phyloP scores from a whole-genome alignment of 2,113 vertebrate species.

The Theristicus caerulescens region DNA sequence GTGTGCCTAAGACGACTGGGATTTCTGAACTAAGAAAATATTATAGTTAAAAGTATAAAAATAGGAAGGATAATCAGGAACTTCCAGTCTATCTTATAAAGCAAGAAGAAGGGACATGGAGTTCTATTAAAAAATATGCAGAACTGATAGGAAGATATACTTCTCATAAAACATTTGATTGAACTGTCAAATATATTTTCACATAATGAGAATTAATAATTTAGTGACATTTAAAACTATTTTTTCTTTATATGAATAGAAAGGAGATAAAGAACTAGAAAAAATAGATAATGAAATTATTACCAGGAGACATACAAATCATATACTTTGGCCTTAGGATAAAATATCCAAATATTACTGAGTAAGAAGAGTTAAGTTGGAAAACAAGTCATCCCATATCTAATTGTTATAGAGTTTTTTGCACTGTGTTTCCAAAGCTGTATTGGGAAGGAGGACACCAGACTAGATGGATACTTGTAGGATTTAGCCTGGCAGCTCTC shows the following conservation, averaged over 20 bases:
- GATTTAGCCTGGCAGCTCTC: background rate
- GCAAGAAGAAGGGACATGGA: background rate
- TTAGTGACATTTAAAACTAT: background rate
- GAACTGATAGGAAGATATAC: background rate
- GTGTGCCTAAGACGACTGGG: background rate
- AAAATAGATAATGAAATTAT: background rate
- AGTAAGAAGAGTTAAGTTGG: background rate
- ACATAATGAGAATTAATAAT: background rate
- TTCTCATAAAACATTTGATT: background rate
- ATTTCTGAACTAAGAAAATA: background rate
- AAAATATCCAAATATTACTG: background rate
- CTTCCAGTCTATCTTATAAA: background rate
- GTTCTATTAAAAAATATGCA: background rate
- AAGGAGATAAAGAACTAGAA: background rate
- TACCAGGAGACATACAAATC: background rate
- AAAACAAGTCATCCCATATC: background rate
- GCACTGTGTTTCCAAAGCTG: rapidly evolving
- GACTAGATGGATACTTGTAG: background rate
- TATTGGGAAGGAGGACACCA: background rate
- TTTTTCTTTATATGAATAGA: background rate
- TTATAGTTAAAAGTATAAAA: background rate
- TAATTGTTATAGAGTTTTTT: background rate
- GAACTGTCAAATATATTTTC: background rate
- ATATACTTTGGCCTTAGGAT: background rate
- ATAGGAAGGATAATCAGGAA: background rate